These are phyloP conservation scores for Crenuchus spilurus DNA, from an alignment of 2,797 vertebrate genomes.

Conservation along the genomic window DNA sequence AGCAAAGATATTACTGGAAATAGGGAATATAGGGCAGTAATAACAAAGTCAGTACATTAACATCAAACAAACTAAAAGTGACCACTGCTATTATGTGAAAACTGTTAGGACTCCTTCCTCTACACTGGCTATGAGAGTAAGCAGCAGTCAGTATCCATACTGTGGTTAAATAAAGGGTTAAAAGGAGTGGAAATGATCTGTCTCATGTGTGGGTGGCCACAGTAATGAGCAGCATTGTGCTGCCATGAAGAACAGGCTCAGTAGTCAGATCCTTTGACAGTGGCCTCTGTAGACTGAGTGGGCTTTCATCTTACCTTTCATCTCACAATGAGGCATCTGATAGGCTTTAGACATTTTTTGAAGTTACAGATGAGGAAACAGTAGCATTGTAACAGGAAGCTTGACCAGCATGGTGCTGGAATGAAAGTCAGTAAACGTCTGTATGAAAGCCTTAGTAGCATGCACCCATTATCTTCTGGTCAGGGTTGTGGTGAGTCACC, in stretches of 20 bases:
- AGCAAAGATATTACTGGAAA: no score
- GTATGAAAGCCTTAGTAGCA: not conserved
- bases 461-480: no score
- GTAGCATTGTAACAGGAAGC: not conserved
- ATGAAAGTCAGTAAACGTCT: not conserved
- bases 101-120: not conserved
- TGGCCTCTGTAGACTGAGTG: not conserved
- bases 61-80: no score
- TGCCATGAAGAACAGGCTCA: constrained; percentile 12
- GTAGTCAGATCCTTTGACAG: constrained; percentile 5
- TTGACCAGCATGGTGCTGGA: not conserved
- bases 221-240: constrained; percentile 6
- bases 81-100: no score
- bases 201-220: constrained; percentile 10
- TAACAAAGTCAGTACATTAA: no score
- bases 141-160: not conserved
- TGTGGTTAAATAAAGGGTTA: constrained; percentile 7
- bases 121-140: not conserved
- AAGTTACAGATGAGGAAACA: constrained; percentile 10
- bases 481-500: no score
- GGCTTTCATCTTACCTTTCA: constrained; percentile 30
- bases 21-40: no score
- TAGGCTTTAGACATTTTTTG: not conserved
- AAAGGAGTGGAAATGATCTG: constrained; percentile 27
- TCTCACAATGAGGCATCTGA: not conserved